Evolutionary conservation across 1,140 invertebrate genomes (phyloP).

Genomic region (Tyrophagus putrescentiae): DNA sequence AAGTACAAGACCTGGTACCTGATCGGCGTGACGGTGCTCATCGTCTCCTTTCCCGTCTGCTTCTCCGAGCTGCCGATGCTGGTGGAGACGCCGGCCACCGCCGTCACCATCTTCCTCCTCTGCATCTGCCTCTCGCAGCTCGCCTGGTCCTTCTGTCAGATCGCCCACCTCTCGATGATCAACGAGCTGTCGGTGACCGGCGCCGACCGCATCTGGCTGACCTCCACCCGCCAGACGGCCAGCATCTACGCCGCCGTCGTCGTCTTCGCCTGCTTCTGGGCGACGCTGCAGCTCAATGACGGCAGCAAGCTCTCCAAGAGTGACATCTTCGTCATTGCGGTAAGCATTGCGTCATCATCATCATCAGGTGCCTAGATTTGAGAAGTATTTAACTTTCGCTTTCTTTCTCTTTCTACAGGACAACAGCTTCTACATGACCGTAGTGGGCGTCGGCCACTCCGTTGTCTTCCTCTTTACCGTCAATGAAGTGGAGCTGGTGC

Average conservation of each 20-base stretch:
- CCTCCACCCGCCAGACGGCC: background rate
- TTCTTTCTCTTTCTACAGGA: too few species aligned
- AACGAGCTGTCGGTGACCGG: background rate
- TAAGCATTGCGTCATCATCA: background rate
- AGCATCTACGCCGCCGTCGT: constrained; percentile 2
- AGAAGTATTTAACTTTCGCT: too few species aligned
- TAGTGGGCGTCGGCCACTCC: background rate
- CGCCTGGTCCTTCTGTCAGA: background rate
- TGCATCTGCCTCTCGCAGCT: background rate
- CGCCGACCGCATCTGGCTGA: constrained; percentile 1
- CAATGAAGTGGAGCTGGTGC: background rate
- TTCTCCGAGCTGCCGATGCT: background rate
- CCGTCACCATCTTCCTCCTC: background rate
- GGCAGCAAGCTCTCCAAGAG: background rate
- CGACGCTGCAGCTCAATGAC: background rate
- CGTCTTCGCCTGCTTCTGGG: background rate
- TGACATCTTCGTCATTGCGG: constrained; percentile 1
- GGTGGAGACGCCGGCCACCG: background rate
- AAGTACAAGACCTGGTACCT: background rate
- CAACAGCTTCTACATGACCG: background rate
- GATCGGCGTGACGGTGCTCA: background rate
- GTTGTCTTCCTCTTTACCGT: background rate
- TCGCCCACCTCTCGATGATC: constrained; percentile 9
- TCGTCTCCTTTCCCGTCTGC: background rate
- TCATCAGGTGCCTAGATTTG: too few species aligned